These are phyloP conservation scores for Nibea coibor DNA, from an alignment of 2,113 vertebrate genomes.

Conservation along the genomic window DNA sequence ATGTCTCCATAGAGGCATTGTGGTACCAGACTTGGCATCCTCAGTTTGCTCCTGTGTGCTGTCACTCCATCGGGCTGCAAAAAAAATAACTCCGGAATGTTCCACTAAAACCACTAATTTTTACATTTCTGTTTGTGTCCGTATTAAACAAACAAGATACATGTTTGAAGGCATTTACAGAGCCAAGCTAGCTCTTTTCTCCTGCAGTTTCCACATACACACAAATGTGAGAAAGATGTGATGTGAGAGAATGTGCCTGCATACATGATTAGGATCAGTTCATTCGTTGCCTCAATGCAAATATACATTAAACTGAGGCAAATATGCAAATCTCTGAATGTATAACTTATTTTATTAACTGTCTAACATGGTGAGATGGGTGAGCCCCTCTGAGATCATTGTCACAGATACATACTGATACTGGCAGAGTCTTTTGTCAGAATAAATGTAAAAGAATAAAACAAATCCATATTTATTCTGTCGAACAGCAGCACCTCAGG, in stretches of 20 bases:
- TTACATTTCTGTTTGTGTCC: too few relatives aligned
- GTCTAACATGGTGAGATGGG: background rate
- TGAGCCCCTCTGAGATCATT: too few relatives aligned
- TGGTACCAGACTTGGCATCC: too few relatives aligned
- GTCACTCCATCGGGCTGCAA: too few relatives aligned
- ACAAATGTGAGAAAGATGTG: background rate
- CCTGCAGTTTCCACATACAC: background rate
- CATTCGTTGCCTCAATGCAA: background rate
- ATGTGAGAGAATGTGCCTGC: background rate
- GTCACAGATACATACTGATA: background rate
- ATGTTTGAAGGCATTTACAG: too few relatives aligned
- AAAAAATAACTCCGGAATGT: too few relatives aligned
- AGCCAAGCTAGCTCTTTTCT: too few relatives aligned
- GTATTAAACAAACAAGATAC: too few relatives aligned
- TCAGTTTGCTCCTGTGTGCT: background rate
- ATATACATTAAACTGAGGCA: background rate
- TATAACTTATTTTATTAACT: background rate
- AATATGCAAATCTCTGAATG: background rate
- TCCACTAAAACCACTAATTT: too few relatives aligned
- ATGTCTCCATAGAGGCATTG: background rate
- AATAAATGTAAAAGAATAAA: background rate
- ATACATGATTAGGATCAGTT: background rate
- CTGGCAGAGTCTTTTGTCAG: background rate
- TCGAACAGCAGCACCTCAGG: background rate
- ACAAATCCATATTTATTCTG: background rate